Evolutionary conservation across 2,888 invertebrate genomes (phyloP), one percentile per base, ranked within the genome.

Genomic region (Camponotus fellah): DNA sequence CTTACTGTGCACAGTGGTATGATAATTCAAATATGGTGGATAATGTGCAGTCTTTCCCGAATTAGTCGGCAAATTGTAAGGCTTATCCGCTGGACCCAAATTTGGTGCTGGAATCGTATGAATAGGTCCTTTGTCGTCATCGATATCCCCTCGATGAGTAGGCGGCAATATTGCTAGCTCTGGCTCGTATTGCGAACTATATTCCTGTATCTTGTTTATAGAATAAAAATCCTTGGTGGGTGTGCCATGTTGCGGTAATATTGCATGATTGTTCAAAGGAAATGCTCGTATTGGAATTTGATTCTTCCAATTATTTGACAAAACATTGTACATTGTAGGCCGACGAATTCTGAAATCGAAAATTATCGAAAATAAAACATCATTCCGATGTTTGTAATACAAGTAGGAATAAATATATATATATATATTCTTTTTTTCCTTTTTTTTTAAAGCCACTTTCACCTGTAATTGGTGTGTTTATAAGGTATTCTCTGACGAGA

Each of bases 31-130:
- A 69, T 88, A 90, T 58, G 88, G 87, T 32, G 86, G 83, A 32
- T 88, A 85, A 53, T 85, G 65, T 17, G 84, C 72, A 8, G 68
- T 64, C 69, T 85, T 85, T 49, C 91, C 89, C 9, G 87, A 69
- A 43, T 89, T 91, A 26, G 77, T 80, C 14, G 91, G 95, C 2
- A 96, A 95, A 37, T 95, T 96, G 62, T 92, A 92, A 0, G 97
- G 97, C 91, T 96, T 97, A 93, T 97, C 97, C 0, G 96, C 96
- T 9, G 96, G 96, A 88, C 97, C 97, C 72, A 98, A 95, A 95
- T 98, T 98, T 10, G 98, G 98, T 37, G 98, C 98, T 92, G 98
- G 98, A 88, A 98, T 97, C 12, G 98, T 98, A 95, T 98, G 98
- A 93, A 98, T 98, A 2, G 98, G 98, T 90, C 97, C 97, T 93